Conservation (phyloP, 2,113 vertebrate species). For the Lampris incognitus region DNA sequence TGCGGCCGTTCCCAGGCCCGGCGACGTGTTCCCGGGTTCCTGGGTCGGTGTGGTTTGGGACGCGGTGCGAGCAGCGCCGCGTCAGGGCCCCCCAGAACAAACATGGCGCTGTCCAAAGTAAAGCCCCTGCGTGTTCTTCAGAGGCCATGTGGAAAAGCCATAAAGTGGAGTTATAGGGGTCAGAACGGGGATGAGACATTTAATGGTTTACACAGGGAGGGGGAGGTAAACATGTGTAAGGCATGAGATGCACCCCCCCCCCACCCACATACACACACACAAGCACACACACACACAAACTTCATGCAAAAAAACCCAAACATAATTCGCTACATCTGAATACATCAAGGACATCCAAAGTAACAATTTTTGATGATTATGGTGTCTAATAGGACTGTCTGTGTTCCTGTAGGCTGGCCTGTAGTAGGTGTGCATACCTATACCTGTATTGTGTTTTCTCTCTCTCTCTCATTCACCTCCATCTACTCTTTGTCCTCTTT, state of each 20-base stretch:
- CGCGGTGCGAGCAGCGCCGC: conserved; percentile 67
- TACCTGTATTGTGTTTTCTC: background rate
- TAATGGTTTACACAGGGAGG: conserved; percentile 78
- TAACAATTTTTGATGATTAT: background rate
- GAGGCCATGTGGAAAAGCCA: conserved; percentile 83
- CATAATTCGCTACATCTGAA: too few relatives aligned
- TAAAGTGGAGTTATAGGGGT: conserved; percentile 80
- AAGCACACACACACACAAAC: conserved; percentile 15
- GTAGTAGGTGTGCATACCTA: too few relatives aligned
- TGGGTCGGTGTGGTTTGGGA: conserved; percentile 74
- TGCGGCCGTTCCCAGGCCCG: conserved; percentile 61
- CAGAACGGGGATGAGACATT: conserved; percentile 75
- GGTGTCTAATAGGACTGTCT: too few relatives aligned
- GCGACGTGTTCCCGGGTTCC: conserved; percentile 54
- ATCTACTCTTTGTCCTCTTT: background rate
- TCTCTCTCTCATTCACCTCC: background rate
- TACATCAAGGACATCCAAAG: background rate
- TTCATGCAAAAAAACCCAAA: too few relatives aligned
- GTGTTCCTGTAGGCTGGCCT: too few relatives aligned
- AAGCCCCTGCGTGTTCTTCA: conserved; percentile 79
- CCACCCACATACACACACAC: background rate
- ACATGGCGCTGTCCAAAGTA: conserved; percentile 82
- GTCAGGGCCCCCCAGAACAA: conserved; percentile 74
- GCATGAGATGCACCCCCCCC: conserved; percentile 4
- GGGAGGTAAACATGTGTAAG: conserved; percentile 45